Evolutionary conservation across 2,888 invertebrate species (phyloP), one percentile per base, ranked within the genome.

Genomic region (Eupithecia exiguata): DNA sequence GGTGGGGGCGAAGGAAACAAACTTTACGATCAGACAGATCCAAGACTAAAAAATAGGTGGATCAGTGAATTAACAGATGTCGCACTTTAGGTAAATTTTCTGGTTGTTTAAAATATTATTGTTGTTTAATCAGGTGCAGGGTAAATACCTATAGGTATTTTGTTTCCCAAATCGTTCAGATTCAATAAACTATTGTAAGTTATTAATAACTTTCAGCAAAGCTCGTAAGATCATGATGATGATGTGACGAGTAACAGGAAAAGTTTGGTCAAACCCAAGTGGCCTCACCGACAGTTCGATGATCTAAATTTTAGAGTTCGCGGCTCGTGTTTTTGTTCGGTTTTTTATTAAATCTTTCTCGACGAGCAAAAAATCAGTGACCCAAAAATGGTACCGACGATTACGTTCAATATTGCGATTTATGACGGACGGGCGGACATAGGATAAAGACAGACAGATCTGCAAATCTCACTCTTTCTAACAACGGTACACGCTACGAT

Each of bases 281-380:
- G 89, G 90, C 86, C 91, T 88, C 88, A 83, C 84, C 82, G 86
- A 90, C 87, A 84, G 93, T 92, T 92, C 92, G 91, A 91, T 90
- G 92, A 89, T 92, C 92, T 83, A 92, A 89, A 91, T 92, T 91
- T 87, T 86, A 82, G 85, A 90, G 90, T 88, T 88, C 87, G 87
- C 86, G 82, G 83, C 84, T 82, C 74, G 81, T 84, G 84, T 88
- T 91, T 92, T 92, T 91, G 87, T 88, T 85, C 81, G 84, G 86
- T 61, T 88, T 91, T 89, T 90, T 88, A 87, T 43, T 82, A 82
- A 83, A 83, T 83, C 82, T 74, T 84, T 81, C 67, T 67, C 79
- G 73, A 67, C 77, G 74, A 79, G 83, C 85, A 90, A 92, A 92
- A 91, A 91, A 88, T n/a, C 83, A 80, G 84, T 71, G 66, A 66